Conservation (phyloP, 2,113 vertebrate genomes). For the Deroptyus accipitrinus region DNA sequence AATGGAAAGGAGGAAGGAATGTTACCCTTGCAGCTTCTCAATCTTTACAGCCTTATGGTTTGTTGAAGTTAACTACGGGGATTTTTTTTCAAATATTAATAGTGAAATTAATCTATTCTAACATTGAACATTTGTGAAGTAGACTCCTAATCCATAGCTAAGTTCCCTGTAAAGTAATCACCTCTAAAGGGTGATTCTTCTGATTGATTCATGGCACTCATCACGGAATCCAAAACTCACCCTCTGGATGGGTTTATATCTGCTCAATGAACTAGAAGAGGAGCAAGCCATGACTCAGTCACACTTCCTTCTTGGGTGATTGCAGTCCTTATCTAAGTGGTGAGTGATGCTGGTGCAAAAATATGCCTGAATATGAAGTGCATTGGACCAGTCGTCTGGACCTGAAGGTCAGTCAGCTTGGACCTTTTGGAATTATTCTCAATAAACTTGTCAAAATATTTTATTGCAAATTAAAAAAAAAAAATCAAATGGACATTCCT, state of each 20-base stretch:
- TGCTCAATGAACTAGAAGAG: not conserved
- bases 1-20: not conserved
- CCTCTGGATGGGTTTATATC: not conserved
- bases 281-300: not conserved
- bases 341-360: fast-evolving
- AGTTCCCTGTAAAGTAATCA: not conserved
- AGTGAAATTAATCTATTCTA: not conserved
- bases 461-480: not conserved
- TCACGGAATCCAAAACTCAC: not conserved
- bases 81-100: not conserved
- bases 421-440: not conserved
- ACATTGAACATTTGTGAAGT: not conserved
- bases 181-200: not conserved
- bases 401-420: not conserved
- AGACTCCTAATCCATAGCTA: not conserved
- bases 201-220: not conserved
- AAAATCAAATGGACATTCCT: not conserved
- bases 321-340: not conserved
- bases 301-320: not conserved
- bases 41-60: not conserved
- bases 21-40: not conserved
- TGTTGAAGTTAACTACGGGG: not conserved
- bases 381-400: not conserved
- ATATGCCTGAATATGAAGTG: not conserved
- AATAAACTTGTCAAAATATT: not conserved